Conservation (phyloP, 2,113 vertebrate species). For the Brienomyrus brachyistius region DNA sequence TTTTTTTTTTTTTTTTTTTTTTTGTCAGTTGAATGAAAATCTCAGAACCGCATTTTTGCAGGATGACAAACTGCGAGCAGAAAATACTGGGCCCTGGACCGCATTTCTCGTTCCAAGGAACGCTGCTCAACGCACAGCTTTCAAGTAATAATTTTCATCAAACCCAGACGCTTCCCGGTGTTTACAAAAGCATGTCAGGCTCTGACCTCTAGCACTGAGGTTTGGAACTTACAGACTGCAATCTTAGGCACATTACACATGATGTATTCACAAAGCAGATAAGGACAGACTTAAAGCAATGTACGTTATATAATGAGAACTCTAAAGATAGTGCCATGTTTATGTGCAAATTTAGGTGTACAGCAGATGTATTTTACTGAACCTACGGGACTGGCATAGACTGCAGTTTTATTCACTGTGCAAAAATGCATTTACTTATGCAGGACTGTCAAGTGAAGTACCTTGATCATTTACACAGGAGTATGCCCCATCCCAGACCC, state of each 20-base stretch:
- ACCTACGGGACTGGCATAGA: background rate
- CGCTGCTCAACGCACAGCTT: conserved; percentile 11
- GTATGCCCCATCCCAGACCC: background rate
- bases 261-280: background rate
- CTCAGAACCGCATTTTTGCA: conserved; percentile 17
- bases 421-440: background rate
- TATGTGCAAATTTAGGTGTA: background rate
- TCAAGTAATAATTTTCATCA: conserved; percentile 13
- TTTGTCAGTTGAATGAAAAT: conserved; percentile 15
- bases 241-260: background rate
- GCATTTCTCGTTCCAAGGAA: background rate
- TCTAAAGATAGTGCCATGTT: background rate
- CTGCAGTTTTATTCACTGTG: background rate
- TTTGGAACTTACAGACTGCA: background rate
- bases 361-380: background rate
- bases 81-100: background rate
- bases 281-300: background rate
- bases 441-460: background rate
- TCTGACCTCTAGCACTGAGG: background rate
- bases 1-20: conserved; percentile 11
- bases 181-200: background rate
- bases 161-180: background rate
- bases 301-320: background rate
- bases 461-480: background rate
- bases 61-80: background rate